Evolutionary conservation across 1,140 invertebrate species (phyloP).

Genomic region (Caerostris extrusa): DNA sequence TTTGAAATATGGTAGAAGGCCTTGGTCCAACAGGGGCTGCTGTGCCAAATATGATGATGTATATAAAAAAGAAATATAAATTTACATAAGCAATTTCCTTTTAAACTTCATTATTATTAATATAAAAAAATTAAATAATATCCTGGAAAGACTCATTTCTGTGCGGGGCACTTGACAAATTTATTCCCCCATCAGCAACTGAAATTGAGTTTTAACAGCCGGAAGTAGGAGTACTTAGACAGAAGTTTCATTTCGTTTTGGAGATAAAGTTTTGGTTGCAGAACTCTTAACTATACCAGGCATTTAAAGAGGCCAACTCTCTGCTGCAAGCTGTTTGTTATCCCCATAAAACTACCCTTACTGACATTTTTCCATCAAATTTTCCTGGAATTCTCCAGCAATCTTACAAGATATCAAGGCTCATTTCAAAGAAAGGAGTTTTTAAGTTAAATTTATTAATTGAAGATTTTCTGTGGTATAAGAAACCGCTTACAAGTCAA

Average conservation of each 20-base stretch:
- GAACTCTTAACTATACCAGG: neutral
- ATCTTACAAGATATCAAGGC: neutral
- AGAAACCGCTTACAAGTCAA: neutral
- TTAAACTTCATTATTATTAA: too few species aligned
- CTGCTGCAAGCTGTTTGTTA: neutral
- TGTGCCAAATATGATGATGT: too few species aligned
- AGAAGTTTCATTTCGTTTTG: neutral
- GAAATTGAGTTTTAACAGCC: conserved; percentile 21
- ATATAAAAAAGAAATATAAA: too few species aligned
- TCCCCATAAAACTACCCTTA: neutral
- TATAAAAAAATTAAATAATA: too few species aligned
- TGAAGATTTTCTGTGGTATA: neutral
- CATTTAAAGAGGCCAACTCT: neutral
- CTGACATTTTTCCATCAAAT: neutral
- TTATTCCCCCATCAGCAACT: neutral
- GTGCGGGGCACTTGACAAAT: neutral
- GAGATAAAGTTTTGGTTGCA: neutral
- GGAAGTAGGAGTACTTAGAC: conserved; percentile 28
- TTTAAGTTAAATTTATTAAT: neutral
- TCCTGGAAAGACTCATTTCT: neutral
- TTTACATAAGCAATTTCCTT: too few species aligned
- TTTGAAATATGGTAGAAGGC: too few species aligned
- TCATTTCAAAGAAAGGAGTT: neutral
- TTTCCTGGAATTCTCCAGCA: neutral
- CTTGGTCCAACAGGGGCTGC: too few species aligned